Evolutionary conservation across 2,113 vertebrate species (phyloP).

Genomic region (Peromyscus californicus): DNA sequence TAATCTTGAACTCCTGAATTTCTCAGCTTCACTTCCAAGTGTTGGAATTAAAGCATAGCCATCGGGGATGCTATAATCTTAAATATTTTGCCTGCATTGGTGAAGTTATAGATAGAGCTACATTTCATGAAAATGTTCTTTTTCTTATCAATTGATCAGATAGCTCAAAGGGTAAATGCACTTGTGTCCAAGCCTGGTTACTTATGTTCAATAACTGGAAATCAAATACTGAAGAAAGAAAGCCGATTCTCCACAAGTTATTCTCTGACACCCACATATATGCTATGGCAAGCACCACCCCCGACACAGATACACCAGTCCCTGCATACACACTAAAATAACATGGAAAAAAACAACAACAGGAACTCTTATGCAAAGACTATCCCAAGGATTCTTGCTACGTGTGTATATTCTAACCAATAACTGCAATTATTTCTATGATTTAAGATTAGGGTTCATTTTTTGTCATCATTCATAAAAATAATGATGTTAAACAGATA

Average conservation of each 20-base stretch:
- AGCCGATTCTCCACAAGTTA: not conserved
- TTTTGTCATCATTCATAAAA: not conserved
- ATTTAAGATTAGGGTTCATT: not conserved
- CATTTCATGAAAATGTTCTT: constrained; percentile 10
- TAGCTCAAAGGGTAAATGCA: not conserved
- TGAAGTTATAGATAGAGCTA: not conserved
- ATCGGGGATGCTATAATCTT: not conserved
- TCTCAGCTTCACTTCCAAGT: not conserved
- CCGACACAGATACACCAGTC: not conserved
- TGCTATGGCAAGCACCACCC: not conserved
- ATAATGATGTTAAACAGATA: not conserved
- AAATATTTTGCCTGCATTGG: constrained; percentile 2
- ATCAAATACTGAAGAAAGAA: not conserved
- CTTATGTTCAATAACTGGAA: not conserved
- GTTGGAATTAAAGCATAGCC: not conserved
- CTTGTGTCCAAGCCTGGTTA: not conserved
- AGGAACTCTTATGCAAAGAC: not conserved
- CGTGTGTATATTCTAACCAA: not conserved
- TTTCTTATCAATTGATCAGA: not conserved
- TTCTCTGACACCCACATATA: no score
- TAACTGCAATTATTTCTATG: not conserved
- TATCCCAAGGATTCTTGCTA: not conserved
- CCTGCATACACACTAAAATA: not conserved
- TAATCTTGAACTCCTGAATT: no score
- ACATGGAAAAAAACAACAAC: not conserved